These are phyloP conservation scores for Scaptomyza tumidula DNA, from an alignment of 2,888 invertebrate genomes.

Conservation along the genomic window DNA sequence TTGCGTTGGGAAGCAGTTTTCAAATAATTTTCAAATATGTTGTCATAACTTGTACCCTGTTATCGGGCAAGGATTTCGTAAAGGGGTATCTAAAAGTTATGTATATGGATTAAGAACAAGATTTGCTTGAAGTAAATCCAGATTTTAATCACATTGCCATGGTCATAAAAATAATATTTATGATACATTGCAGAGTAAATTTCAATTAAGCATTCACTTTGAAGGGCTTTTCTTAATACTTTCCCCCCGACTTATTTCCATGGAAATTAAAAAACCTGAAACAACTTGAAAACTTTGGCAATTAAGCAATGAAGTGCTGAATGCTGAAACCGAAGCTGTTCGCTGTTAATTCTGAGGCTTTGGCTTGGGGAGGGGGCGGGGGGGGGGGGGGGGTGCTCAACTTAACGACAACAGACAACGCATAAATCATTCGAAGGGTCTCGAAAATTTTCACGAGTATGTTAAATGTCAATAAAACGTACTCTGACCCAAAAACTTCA, in stretches of 20 bases:
- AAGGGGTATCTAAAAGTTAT: too few relatives aligned
- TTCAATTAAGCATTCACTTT: constrained; percentile 4
- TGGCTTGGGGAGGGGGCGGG: too few relatives aligned
- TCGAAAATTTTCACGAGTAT: constrained; percentile 45
- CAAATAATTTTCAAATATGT: constrained; percentile 30
- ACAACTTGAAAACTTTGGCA: constrained; percentile 39
- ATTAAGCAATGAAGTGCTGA: constrained; percentile 52
- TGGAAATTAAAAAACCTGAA: constrained; percentile 33
- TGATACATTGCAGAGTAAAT: constrained; percentile 7
- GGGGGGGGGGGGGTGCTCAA: background rate
- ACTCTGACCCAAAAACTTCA: constrained; percentile 52
- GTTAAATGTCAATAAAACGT: constrained; percentile 73
- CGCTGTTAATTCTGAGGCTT: background rate
- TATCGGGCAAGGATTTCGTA: background rate
- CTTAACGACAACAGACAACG: background rate
- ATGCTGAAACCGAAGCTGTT: constrained; percentile 18
- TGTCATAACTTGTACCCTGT: constrained; percentile 25
- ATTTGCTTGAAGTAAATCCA: background rate
- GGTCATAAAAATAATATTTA: constrained; percentile 7
- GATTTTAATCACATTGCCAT: background rate
- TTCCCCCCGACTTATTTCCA: background rate
- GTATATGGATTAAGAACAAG: too few relatives aligned
- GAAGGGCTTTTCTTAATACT: background rate
- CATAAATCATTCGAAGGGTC: constrained; percentile 30
- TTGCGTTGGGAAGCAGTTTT: constrained; percentile 23